Conservation (phyloP, 92 coral and sea anemone species). For the Porites cylindrica region DNA sequence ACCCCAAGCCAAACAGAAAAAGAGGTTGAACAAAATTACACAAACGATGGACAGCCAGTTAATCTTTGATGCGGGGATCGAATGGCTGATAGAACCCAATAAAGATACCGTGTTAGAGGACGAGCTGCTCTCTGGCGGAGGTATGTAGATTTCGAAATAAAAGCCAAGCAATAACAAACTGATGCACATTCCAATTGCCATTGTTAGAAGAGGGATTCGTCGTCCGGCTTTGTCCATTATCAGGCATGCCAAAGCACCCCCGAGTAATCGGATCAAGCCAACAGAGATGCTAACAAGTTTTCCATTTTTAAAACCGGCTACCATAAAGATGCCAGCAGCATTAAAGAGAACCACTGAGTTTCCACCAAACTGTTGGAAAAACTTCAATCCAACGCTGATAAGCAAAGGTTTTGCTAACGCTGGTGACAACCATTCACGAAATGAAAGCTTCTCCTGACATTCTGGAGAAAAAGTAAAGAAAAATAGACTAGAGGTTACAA, state of each 20-base stretch:
- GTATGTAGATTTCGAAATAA: slow-evolving; percentile 72
- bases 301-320: slow-evolving; percentile 78
- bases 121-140: neutral
- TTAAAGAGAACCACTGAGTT: slow-evolving; percentile 80
- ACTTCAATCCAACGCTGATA: slow-evolving; percentile 67
- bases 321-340: slow-evolving; percentile 72
- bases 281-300: slow-evolving; percentile 79
- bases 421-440: slow-evolving; percentile 19
- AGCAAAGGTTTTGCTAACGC: slow-evolving; percentile 77
- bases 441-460: slow-evolving; percentile 6
- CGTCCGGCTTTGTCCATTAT: slow-evolving; percentile 88
- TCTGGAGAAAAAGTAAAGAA: slow-evolving; percentile 1
- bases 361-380: slow-evolving; percentile 92
- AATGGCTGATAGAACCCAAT: slow-evolving; percentile 35
- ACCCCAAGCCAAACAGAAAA: slow-evolving; percentile 89
- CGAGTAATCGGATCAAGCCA: slow-evolving; percentile 72
- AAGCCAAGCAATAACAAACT: slow-evolving; percentile 75
- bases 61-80: slow-evolving; percentile 64
- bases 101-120: slow-evolving; percentile 6
- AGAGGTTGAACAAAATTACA: slow-evolving; percentile 59
- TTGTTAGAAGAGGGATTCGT: slow-evolving; percentile 74
- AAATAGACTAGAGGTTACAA: slow-evolving; percentile 24
- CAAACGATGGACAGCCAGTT: slow-evolving; percentile 83
- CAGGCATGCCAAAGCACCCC: slow-evolving; percentile 67
- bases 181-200: slow-evolving; percentile 69